Conservation (phyloP, 2,888 invertebrate genomes). For the Teleogryllus oceanicus region DNA sequence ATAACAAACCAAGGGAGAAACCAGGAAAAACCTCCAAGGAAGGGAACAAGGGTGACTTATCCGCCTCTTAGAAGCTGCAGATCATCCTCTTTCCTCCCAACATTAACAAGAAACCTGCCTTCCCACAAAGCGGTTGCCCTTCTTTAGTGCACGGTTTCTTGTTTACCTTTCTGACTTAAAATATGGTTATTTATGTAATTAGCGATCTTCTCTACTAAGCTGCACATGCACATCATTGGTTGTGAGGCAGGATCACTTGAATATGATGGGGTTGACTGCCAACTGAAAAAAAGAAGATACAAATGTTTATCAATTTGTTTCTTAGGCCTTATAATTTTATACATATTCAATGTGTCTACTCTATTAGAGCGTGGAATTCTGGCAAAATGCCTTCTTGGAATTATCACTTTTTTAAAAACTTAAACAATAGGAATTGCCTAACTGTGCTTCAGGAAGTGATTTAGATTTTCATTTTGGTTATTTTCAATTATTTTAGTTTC, state of each 20-base stretch:
- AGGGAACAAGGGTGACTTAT: neutral
- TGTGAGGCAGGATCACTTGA: conserved; percentile 50
- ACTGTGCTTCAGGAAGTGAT: no score
- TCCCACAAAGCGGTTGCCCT: conserved; percentile 29
- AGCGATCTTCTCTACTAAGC: conserved; percentile 31
- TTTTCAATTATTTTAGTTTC: no score
- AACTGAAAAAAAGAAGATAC: conserved; percentile 30
- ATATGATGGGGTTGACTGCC: conserved; percentile 42
- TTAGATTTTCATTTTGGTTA: no score
- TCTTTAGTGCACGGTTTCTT: conserved; percentile 27
- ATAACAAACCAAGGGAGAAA: neutral
- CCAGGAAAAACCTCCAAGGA: conserved; percentile 18
- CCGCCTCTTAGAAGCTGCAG: neutral
- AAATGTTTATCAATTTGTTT: neutral
- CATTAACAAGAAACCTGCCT: conserved; percentile 25
- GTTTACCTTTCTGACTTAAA: conserved; percentile 26
- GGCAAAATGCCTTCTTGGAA: no score
- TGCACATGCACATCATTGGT: conserved; percentile 35
- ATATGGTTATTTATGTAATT: conserved; percentile 28
- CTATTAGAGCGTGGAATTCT: no score
- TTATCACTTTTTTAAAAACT: no score
- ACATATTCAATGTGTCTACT: no score
- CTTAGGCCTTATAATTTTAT: no score
- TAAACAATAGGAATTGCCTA: no score
- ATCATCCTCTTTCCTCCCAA: conserved; percentile 7